phyloP scores from a whole-genome alignment of 2,797 vertebrate species.

The Acrossocheilus fasciatus region DNA sequence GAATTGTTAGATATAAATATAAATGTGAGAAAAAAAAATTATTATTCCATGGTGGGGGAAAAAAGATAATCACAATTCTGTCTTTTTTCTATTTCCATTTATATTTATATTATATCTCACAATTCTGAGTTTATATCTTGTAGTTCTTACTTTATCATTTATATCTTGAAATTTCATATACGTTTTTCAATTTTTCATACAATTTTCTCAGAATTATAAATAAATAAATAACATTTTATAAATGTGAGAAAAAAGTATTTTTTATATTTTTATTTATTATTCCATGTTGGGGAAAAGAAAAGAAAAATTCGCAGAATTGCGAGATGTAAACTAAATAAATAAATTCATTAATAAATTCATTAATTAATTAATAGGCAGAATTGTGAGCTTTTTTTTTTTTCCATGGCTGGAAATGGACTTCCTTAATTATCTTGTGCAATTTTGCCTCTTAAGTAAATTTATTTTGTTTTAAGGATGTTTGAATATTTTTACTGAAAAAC shows the following conservation, averaged over 20 bases:
- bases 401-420: not conserved
- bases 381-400: not conserved
- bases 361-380: not conserved
- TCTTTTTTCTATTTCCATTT: too few species aligned
- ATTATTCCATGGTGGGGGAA: too few species aligned
- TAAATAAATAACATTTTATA: not conserved
- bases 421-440: not conserved
- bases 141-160: not conserved
- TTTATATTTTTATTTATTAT: too few species aligned
- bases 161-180: not conserved
- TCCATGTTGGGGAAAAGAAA: too few species aligned
- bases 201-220: not conserved
- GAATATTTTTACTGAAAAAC: not conserved
- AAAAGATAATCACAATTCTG: too few species aligned
- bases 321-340: too few species aligned
- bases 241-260: too few species aligned
- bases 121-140: not conserved
- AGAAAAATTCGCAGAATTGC: too few species aligned
- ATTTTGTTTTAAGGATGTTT: not conserved
- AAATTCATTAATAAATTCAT: too few species aligned
- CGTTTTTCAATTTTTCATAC: not conserved
- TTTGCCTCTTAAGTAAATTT: not conserved
- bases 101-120: not conserved
- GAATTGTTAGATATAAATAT: too few species aligned
- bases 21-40: too few species aligned